Conservation (phyloP, 2,113 vertebrate species). For the Nycticryphes semicollaris region DNA sequence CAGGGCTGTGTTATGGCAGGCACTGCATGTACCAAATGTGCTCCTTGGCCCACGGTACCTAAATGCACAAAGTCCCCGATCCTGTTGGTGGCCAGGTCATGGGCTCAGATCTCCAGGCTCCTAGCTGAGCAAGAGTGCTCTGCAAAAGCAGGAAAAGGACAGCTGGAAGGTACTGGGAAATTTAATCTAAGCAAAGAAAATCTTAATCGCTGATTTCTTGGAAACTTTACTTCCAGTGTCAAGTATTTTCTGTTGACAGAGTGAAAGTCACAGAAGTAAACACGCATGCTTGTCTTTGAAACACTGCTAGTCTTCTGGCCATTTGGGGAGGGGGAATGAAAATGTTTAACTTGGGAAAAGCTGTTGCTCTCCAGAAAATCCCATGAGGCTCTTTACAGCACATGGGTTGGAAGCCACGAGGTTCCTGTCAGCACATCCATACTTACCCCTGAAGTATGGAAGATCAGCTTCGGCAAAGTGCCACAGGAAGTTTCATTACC, state of each 20-base stretch:
- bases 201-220: not conserved
- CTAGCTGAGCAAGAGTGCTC: not conserved
- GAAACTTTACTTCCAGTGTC: not conserved
- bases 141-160: not conserved
- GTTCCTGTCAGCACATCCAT: not conserved
- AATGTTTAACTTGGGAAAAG: not conserved
- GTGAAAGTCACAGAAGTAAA: not conserved
- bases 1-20: not conserved
- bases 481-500: not conserved
- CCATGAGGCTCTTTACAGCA: rapidly evolving
- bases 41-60: not conserved
- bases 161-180: not conserved
- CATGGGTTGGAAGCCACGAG: not conserved
- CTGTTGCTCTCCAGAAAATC: not conserved
- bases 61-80: not conserved
- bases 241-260: not conserved
- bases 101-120: not conserved
- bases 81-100: not conserved
- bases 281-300: not conserved
- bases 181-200: not conserved
- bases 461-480: not conserved
- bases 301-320: not conserved
- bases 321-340: not conserved
- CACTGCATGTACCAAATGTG: not conserved
- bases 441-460: not conserved